Percentiles rank a stretch among this genome's conserved stretches.
phyloP scores from a whole-genome alignment of 2,797 vertebrate genomes.

The Coilia nasus region DNA sequence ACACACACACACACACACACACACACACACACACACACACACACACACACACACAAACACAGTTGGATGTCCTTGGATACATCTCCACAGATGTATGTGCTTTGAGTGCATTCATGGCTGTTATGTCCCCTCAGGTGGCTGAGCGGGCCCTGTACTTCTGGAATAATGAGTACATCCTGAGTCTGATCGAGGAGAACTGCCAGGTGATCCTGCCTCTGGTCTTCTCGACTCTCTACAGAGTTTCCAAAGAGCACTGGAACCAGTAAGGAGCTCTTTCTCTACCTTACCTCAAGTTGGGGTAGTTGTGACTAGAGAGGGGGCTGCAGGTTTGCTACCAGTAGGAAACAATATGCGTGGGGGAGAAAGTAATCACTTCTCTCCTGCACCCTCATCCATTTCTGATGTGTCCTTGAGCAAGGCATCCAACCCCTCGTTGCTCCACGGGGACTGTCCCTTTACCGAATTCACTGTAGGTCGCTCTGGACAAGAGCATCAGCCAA shows the following conservation, averaged over 20 bases:
- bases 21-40: neutral
- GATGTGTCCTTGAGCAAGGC: too few species aligned
- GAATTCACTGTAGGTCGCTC: too few species aligned
- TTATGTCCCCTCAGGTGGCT: constrained; percentile 77
- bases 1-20: neutral
- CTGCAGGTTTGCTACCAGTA: too few species aligned
- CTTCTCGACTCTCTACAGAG: constrained; percentile 91
- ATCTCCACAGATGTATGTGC: too few species aligned
- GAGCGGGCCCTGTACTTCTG: constrained; percentile 96
- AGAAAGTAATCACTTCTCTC: too few species aligned
- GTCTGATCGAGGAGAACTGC: constrained; percentile 94
- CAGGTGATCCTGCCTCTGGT: constrained; percentile 91
- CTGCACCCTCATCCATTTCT: too few species aligned
- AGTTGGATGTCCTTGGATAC: too few species aligned
- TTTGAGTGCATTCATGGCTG: neutral
- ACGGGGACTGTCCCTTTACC: too few species aligned
- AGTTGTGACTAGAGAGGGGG: too few species aligned
- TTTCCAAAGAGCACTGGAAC: constrained; percentile 97
- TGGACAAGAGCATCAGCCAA: too few species aligned
- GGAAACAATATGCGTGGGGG: too few species aligned
- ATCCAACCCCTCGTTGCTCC: too few species aligned
- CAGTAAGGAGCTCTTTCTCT: constrained; percentile 77
- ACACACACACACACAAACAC: neutral
- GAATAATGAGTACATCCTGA: constrained; percentile 96
- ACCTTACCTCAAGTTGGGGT: neutral